A percentile compares a stretch with the other conserved stretches of the same genome.
Evolutionary conservation across 2,888 invertebrate species (phyloP).

Genomic region (Melolontha melolontha): DNA sequence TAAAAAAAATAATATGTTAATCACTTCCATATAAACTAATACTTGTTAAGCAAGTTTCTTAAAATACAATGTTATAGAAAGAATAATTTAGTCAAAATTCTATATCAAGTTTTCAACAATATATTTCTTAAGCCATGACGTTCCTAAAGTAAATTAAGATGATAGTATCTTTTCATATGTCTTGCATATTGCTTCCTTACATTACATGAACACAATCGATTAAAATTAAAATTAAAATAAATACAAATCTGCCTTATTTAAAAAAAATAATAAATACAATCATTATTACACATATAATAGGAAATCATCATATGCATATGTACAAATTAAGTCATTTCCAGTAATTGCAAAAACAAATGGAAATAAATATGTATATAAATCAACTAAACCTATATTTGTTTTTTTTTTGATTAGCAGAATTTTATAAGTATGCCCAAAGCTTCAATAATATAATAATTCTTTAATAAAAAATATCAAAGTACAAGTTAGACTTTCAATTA

Average conservation of each 20-base stretch:
- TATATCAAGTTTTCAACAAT: no score
- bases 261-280: slow-evolving; percentile 39
- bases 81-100: no score
- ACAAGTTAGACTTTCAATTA: slow-evolving; percentile 28
- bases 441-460: slow-evolving; percentile 21
- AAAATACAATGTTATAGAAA: no score
- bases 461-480: slow-evolving; percentile 24
- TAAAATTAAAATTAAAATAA: slow-evolving; percentile 42
- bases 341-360: slow-evolving; percentile 31
- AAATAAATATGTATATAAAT: slow-evolving; percentile 36
- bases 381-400: slow-evolving; percentile 28
- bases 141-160: neutral
- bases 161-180: slow-evolving; percentile 14
- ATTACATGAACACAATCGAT: slow-evolving; percentile 45
- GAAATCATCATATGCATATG: slow-evolving; percentile 35
- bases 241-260: slow-evolving; percentile 33
- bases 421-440: slow-evolving; percentile 35
- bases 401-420: slow-evolving; percentile 34
- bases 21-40: no score
- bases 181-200: slow-evolving; percentile 44
- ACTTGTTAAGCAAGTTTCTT: no score
- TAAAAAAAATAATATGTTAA: no score
- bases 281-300: slow-evolving; percentile 38
- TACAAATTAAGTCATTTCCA: slow-evolving; percentile 39
- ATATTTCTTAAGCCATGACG: no score